Evolutionary conservation across 2,797 vertebrate species (phyloP), one percentile per base, ranked within the genome.

Genomic region (Thaleichthys pacificus): DNA sequence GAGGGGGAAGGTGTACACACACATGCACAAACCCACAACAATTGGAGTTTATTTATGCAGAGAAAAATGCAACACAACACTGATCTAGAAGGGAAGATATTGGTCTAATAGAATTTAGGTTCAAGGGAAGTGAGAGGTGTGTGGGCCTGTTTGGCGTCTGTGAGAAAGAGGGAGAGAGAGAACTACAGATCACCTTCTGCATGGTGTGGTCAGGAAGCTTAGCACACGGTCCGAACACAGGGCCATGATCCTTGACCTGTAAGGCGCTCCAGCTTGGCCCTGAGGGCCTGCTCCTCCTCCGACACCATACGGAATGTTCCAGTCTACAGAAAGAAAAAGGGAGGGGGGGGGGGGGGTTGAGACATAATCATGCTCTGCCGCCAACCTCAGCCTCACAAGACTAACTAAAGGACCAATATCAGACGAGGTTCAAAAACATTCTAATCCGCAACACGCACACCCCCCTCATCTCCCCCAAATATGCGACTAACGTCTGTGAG

Each of bases 211-310:
- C 92, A 0, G 97, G 97, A 69, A 99, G 83, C 80, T 91, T 92
- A 66, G 91, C 82, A 0, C 94, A 96, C 35, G 79, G 87, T 77
- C 93, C 97, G 1, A 96, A 99, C 82, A 99, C 96, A 0, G 94
- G 93, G 5, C 98, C 98, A 0, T 99, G 97, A 89, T 99, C 97
- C 89, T 96, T 96, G 73, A 96, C 93, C 0, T n/a, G 96, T 97
- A 71, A 99, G 96, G 28, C 91, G 94, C 68, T 98, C 96, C 79
- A 99, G 89, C 77, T 97, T 98, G 72, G 93, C 84, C 69, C 97
- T 92, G 73, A 99, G 95, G 0, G 94, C 94, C 88, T 97, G 97
- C 81, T 99, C 97, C 92, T 99, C 97, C 84, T 99, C 97, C 0
- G 98, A 95, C 76, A 99, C 91, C 77, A 96, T 92, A 3, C 97